Conservation (phyloP, 1,140 invertebrate species). For the Amphibalanus amphitrite region DNA sequence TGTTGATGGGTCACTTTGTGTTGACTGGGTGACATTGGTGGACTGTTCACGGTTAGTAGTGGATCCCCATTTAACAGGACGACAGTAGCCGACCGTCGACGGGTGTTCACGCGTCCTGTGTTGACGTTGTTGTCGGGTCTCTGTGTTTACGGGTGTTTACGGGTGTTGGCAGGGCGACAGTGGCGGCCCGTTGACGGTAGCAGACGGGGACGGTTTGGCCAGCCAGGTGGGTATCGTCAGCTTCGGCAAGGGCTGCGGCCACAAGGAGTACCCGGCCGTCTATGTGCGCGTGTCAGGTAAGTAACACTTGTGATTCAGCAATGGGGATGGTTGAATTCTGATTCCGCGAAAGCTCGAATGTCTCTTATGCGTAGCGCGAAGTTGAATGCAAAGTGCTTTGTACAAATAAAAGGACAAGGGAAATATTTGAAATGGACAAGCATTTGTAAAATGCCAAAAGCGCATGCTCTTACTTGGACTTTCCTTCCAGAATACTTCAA, state of each 20-base stretch:
- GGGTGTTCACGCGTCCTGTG: too few species aligned
- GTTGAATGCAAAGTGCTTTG: too few species aligned
- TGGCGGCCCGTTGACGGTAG: constrained; percentile 7
- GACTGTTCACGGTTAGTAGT: too few species aligned
- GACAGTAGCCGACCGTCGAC: too few species aligned
- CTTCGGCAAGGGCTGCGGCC: constrained; percentile 6
- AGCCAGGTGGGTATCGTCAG: constrained; percentile 7
- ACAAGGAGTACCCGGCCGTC: not conserved
- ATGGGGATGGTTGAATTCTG: too few species aligned
- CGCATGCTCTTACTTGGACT: too few species aligned
- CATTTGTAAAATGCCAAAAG: not conserved
- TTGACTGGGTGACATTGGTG: too few species aligned
- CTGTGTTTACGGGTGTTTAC: not conserved
- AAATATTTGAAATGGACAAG: not conserved
- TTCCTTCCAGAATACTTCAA: not conserved
- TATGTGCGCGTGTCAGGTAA: not conserved
- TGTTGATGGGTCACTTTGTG: too few species aligned
- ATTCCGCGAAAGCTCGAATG: not conserved
- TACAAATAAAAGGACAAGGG: not conserved
- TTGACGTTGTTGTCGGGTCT: too few species aligned
- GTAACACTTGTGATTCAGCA: too few species aligned
- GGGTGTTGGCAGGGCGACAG: constrained; percentile 7
- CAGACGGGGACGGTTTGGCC: not conserved
- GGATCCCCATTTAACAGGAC: too few species aligned
- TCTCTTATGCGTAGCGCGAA: too few species aligned